Evolutionary conservation across 2,888 invertebrate genomes (phyloP), one percentile per base, ranked within the genome.

Genomic region (Diloba caeruleocephala): DNA sequence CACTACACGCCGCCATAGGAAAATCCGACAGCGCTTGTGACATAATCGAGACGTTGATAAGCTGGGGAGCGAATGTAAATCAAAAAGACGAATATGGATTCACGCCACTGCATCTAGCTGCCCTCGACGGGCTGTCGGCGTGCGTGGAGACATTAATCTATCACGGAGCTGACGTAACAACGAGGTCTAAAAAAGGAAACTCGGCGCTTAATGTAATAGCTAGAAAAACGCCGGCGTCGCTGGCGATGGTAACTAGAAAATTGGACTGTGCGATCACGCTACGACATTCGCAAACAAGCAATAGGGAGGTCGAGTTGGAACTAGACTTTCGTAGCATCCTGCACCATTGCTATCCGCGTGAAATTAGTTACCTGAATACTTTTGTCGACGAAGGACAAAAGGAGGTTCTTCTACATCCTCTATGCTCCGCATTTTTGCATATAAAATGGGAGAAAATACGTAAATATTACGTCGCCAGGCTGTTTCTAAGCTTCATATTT

Each of bases 371-470:
- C 79, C 90, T 98, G 56, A 97, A 97, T 70, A 97, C 97, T 0
- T 97, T 98, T 66, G 97, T 98, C 0, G 97, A 97, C 70, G 97
- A 97, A 85, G 97, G 98, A 0, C 98, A 98, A 80, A 98, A 98
- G 78, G 97, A 97, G 82, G 96, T 98, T 28, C 87, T 98, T 1
- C 94, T 97, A 43, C 98, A 98, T 90, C 98, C 98, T 0, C 88
- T 98, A 3, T 98, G 98, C 82, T 97, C 98, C 6, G 97, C 98
- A 0, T 98, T 98, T 80, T 92, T 98, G 0, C 96, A 97, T 79
- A 95, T 98, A 42, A 98, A 98, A 82, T 98, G 98, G 98, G 97
- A 97, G 75, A 97, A 98, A 85, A 97, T 98, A 65, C 94, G 97
- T 19, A 97, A 97, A 88, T 98, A 97, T 80, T 98, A 98, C 78